phyloP scores from a whole-genome alignment of 2,797 vertebrate genomes.

The Crocidura indochinensis region DNA sequence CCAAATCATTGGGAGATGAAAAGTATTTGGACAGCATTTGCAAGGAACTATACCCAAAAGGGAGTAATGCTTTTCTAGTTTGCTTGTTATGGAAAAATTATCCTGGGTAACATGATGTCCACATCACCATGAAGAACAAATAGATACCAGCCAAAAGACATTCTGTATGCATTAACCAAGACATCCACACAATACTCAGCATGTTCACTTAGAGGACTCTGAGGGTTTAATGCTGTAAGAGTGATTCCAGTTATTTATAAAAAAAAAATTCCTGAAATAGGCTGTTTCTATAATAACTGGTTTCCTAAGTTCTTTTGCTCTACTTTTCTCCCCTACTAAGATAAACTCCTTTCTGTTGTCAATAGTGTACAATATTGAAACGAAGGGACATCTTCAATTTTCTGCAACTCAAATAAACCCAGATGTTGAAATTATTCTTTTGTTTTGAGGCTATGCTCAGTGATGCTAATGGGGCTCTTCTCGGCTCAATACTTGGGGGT shows the following conservation, averaged over 20 bases:
- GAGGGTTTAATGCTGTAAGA: neutral
- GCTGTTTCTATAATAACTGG: neutral
- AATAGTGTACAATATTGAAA: neutral
- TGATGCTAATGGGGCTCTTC: no score
- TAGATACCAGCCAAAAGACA: no score
- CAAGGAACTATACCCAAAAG: neutral
- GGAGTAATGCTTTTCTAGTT: neutral
- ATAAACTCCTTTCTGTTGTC: neutral
- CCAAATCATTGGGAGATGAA: conserved; percentile 25
- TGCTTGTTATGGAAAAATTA: neutral
- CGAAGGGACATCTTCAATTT: neutral
- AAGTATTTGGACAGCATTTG: neutral
- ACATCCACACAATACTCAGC: neutral
- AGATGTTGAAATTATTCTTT: no score
- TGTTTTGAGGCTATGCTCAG: no score
- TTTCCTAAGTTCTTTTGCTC: neutral
- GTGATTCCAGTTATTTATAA: conserved; percentile 11
- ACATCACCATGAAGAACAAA: neutral
- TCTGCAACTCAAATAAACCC: neutral
- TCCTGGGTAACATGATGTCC: neutral
- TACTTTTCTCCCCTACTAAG: neutral
- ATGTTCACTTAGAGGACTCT: neutral
- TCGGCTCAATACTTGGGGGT: no score
- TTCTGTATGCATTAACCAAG: neutral
- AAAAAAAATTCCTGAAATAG: neutral